phyloP scores from a whole-genome alignment of 2,888 invertebrate genomes.

The Hedychridium roseum region DNA sequence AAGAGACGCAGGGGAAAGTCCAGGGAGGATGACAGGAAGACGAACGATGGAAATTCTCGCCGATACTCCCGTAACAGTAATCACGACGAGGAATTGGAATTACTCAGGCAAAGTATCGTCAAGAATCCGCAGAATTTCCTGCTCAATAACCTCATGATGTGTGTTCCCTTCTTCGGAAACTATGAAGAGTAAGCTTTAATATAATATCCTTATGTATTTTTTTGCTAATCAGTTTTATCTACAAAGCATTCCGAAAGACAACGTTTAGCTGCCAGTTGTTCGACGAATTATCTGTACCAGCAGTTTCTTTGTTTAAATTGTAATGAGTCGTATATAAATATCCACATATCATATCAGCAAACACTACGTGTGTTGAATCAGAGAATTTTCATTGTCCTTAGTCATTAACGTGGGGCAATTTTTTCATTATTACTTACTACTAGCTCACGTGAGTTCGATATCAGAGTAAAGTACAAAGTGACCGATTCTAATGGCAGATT shows the following conservation, averaged over 20 bases:
- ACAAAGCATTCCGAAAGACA: neutral
- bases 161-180: conserved; percentile 81
- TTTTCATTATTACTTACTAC: no score
- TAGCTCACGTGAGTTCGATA: no score
- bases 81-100: conserved; percentile 67
- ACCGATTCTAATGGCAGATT: no score
- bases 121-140: conserved; percentile 75
- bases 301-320: no score
- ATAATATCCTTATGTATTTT: neutral
- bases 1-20: conserved; percentile 13
- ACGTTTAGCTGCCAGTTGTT: no score
- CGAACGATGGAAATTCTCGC: neutral
- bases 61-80: neutral
- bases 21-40: neutral
- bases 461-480: no score
- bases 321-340: no score
- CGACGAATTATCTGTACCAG: no score
- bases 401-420: no score
- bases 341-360: no score
- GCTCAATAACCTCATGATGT: conserved; percentile 78
- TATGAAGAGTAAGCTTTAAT: conserved; percentile 72
- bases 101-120: conserved; percentile 70
- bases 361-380: no score
- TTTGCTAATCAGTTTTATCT: neutral
- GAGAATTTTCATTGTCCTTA: no score